phyloP scores from a whole-genome alignment of 2,888 invertebrate species.

The Zhengitettix transpicula region DNA sequence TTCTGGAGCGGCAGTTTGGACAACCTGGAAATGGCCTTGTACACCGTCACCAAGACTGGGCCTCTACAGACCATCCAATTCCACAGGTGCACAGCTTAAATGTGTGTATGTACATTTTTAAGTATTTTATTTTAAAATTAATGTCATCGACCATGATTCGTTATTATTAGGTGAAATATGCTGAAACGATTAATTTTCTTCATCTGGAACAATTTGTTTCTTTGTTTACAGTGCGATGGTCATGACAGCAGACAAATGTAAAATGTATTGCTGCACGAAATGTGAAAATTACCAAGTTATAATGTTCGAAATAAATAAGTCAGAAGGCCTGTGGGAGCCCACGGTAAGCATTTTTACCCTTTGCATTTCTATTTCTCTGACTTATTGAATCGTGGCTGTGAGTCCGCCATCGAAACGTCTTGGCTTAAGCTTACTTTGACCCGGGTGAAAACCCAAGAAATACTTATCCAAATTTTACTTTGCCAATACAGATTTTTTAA shows the following conservation, averaged over 20 bases:
- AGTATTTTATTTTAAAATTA: too few relatives aligned
- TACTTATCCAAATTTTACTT: background rate
- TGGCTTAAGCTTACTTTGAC: too few relatives aligned
- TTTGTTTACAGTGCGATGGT: conserved; percentile 39
- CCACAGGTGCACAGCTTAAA: conserved; percentile 28
- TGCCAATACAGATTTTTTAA: background rate
- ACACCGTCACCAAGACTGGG: conserved; percentile 36
- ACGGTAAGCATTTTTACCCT: conserved; percentile 1
- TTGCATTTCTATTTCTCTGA: too few relatives aligned
- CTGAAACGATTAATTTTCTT: too few relatives aligned
- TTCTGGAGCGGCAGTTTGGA: conserved; percentile 74
- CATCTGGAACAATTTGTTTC: too few relatives aligned
- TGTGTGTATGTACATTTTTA: too few relatives aligned
- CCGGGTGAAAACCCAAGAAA: too few relatives aligned
- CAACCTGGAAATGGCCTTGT: conserved; percentile 50
- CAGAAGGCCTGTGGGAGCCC: conserved; percentile 3
- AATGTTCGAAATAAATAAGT: conserved; percentile 23
- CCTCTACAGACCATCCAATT: conserved; percentile 39
- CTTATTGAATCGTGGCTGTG: too few relatives aligned
- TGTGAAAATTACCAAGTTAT: conserved; percentile 30
- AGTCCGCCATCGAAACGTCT: too few relatives aligned
- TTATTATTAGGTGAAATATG: too few relatives aligned
- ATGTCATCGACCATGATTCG: too few relatives aligned
- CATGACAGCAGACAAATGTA: conserved; percentile 46
- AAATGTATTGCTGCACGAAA: conserved; percentile 51